phyloP scores from a whole-genome alignment of 2,113 vertebrate genomes.

The Bubalus kerabau region DNA sequence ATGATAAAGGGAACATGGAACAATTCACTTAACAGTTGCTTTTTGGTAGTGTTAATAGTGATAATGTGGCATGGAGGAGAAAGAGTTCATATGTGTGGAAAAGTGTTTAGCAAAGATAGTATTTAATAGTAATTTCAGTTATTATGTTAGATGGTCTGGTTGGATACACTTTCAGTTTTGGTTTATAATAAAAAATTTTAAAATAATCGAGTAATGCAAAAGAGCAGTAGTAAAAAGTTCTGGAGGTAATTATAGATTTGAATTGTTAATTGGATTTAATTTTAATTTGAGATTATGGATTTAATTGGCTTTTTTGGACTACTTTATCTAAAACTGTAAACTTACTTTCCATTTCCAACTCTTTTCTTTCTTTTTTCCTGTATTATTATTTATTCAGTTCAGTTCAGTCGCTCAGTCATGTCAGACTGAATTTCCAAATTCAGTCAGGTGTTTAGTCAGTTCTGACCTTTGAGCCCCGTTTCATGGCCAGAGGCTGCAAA shows the following conservation, averaged over 20 bases:
- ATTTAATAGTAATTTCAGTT: not conserved
- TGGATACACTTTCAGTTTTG: not conserved
- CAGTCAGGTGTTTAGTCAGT: not conserved
- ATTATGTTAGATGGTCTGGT: not conserved
- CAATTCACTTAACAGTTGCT: not conserved
- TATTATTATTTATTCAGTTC: not conserved
- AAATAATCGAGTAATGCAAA: not conserved
- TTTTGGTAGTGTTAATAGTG: not conserved
- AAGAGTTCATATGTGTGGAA: not conserved
- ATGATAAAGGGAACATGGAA: not conserved
- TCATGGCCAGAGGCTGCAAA: not conserved
- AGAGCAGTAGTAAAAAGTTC: not conserved
- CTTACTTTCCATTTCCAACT: not conserved
- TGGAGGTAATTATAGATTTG: not conserved
- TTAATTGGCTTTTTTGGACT: not conserved
- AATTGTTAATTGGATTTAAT: not conserved
- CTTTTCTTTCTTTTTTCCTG: not conserved
- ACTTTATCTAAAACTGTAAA: not conserved
- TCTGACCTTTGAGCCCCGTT: not conserved
- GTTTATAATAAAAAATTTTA: not conserved
- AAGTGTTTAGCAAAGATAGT: not conserved
- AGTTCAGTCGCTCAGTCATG: no score
- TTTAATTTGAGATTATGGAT: not conserved
- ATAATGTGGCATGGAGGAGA: not conserved
- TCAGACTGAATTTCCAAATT: not conserved